These are phyloP conservation scores for Carassius gibelio DNA, from an alignment of 2,113 vertebrate genomes.

Conservation along the genomic window DNA sequence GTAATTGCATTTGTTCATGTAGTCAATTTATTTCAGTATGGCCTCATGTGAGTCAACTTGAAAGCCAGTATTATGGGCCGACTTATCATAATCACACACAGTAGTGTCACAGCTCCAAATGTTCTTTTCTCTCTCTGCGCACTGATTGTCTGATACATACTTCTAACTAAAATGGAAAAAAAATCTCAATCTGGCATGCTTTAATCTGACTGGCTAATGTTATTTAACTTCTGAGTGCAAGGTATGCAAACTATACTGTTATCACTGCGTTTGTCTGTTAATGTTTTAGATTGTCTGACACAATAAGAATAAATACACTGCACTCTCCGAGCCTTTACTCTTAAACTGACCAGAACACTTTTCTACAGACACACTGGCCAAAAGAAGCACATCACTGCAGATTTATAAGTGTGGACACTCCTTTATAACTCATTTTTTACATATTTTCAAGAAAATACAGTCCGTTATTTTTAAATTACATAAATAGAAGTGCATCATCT, in stretches of 20 bases:
- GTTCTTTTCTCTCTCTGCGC: not conserved
- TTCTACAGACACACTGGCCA: not conserved
- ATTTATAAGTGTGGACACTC: not conserved
- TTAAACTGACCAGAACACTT: not conserved
- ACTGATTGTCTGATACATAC: not conserved
- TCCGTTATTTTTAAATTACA: not conserved
- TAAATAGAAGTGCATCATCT: not conserved
- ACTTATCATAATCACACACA: constrained; percentile 27
- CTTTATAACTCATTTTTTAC: not conserved
- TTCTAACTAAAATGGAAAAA: too few relatives aligned
- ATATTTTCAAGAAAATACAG: not conserved
- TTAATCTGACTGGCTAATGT: not conserved
- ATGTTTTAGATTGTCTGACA: not conserved
- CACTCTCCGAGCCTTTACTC: not conserved
- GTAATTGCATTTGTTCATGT: constrained; percentile 51
- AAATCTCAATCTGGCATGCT: not conserved
- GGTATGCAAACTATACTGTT: not conserved
- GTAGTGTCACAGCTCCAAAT: not conserved
- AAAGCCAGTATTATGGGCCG: constrained; percentile 41
- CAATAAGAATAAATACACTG: not conserved
- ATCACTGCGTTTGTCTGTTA: not conserved
- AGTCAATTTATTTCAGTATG: constrained; percentile 52
- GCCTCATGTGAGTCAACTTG: constrained; percentile 42
- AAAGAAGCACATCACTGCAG: not conserved
- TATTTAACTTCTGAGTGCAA: not conserved